phyloP scores from a whole-genome alignment of 2,888 invertebrate genomes.

The Bhutanitis thaidina region DNA sequence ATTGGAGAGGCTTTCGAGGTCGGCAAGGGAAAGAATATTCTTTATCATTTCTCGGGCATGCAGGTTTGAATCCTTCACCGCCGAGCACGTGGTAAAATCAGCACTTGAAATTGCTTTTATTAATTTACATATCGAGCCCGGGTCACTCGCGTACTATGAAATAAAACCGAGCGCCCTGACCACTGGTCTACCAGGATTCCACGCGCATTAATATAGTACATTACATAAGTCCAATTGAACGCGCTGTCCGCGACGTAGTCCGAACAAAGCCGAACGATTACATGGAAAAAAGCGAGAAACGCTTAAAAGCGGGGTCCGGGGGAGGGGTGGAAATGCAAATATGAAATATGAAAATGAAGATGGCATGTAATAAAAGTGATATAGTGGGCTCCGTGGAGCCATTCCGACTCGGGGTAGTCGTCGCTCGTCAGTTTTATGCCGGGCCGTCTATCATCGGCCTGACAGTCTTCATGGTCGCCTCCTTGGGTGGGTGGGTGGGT shows the following conservation, averaged over 20 bases:
- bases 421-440: conserved; percentile 88
- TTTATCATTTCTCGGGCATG: too few relatives aligned
- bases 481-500: conserved; percentile 25
- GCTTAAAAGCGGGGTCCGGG: conserved; percentile 55
- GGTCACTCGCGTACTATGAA: too few relatives aligned
- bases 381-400: conserved; percentile 88
- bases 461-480: conserved; percentile 81
- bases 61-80: too few relatives aligned
- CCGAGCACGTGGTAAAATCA: too few relatives aligned
- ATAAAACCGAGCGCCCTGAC: too few relatives aligned
- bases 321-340: conserved; percentile 75
- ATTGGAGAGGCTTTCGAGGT: too few relatives aligned
- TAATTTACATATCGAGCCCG: too few relatives aligned
- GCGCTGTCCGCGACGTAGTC: not conserved
- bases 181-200: too few relatives aligned
- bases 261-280: conserved; percentile 51
- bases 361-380: conserved; percentile 89
- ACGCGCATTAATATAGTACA: too few relatives aligned
- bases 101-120: too few relatives aligned
- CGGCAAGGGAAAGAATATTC: too few relatives aligned
- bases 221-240: not conserved
- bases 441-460: conserved; percentile 85
- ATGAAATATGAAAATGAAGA: conserved; percentile 84
- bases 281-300: conserved; percentile 71
- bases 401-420: conserved; percentile 83